phyloP scores from a whole-genome alignment of 1,140 invertebrate species.

The Ctenoplectra terminalis region DNA sequence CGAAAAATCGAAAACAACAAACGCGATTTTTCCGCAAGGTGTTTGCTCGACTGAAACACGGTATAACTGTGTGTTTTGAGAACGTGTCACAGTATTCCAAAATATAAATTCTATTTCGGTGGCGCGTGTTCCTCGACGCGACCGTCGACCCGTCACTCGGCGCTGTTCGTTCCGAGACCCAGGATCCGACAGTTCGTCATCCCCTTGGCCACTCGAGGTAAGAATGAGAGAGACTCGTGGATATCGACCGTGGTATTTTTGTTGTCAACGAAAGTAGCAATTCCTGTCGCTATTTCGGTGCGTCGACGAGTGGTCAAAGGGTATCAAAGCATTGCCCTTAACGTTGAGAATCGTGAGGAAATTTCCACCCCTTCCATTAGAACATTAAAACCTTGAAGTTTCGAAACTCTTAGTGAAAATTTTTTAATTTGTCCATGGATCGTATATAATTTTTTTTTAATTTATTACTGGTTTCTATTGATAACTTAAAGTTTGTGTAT shows the following conservation, averaged over 20 bases:
- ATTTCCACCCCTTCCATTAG: not conserved
- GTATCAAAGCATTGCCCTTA: not conserved
- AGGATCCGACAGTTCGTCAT: constrained; percentile 80
- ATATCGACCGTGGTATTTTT: constrained; percentile 66
- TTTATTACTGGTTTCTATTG: too few species aligned
- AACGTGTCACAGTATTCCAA: constrained; percentile 40
- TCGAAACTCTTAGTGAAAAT: too few species aligned
- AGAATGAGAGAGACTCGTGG: constrained; percentile 70
- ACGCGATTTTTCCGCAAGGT: not conserved
- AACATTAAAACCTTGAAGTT: not conserved
- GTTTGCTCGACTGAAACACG: not conserved
- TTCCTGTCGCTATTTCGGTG: constrained; percentile 32
- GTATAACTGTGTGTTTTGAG: not conserved
- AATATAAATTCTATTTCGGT: constrained; percentile 76
- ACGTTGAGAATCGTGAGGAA: too few species aligned
- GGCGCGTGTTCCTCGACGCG: constrained; percentile 75
- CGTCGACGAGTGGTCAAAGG: constrained; percentile 1
- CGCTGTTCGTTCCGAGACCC: constrained; percentile 74
- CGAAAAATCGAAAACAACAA: not conserved
- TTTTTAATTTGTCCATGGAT: too few species aligned
- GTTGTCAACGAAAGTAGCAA: constrained; percentile 54
- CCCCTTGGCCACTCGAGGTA: constrained; percentile 71
- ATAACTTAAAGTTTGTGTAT: too few species aligned
- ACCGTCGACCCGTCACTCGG: constrained; percentile 78
- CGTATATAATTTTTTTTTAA: too few species aligned